phyloP scores from a whole-genome alignment of 2,888 invertebrate species.

The Chironomus tentans region DNA sequence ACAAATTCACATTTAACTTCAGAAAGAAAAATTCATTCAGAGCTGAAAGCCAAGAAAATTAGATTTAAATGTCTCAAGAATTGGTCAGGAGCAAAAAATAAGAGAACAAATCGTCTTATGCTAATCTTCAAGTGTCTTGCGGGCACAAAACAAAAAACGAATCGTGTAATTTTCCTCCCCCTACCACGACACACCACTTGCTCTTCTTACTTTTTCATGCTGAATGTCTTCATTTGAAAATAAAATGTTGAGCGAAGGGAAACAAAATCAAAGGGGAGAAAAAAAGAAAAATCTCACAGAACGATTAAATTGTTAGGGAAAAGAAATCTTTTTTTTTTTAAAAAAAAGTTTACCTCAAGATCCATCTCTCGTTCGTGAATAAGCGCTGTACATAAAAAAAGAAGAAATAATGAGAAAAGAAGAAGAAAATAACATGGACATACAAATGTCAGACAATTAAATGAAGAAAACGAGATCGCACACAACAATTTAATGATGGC shows the following conservation, averaged over 20 bases:
- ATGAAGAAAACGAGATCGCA: too few relatives aligned
- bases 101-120: slow-evolving; percentile 17
- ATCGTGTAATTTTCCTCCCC: background rate
- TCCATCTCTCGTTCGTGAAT: too few relatives aligned
- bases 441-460: too few relatives aligned
- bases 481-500: background rate
- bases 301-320: slow-evolving; percentile 11
- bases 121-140: slow-evolving; percentile 25
- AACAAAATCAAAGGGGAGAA: background rate
- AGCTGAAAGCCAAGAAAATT: background rate
- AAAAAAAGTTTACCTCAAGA: too few relatives aligned
- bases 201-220: background rate
- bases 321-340: too few relatives aligned
- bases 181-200: background rate
- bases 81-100: background rate
- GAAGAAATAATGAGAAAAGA: too few relatives aligned
- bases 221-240: too few relatives aligned
- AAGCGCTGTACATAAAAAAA: too few relatives aligned
- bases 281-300: background rate
- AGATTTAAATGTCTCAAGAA: slow-evolving; percentile 10
- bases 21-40: too few relatives aligned
- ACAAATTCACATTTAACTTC: too few relatives aligned
- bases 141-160: background rate
- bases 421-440: too few relatives aligned
- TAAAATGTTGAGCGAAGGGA: background rate